These are phyloP conservation scores for Eulithis prunata DNA, from an alignment of 2,888 invertebrate species.

Conservation along the genomic window DNA sequence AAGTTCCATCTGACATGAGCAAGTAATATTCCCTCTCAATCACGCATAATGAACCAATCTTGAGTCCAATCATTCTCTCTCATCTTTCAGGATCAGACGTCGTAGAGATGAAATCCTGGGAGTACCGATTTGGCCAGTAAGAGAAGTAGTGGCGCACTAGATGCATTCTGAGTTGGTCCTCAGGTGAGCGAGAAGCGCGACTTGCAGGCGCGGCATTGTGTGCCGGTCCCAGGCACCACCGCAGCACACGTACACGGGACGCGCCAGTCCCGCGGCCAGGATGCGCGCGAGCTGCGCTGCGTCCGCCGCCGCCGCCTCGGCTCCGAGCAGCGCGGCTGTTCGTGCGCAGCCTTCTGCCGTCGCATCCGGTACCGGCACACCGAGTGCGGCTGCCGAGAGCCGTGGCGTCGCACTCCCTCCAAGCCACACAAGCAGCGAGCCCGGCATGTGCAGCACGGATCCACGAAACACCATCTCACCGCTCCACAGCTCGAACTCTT, in stretches of 20 bases:
- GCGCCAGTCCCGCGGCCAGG: constrained; percentile 47
- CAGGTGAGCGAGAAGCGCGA: constrained; percentile 49
- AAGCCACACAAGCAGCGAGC: constrained; percentile 67
- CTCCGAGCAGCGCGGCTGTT: constrained; percentile 46
- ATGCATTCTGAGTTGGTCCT: neutral
- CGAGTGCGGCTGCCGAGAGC: constrained; percentile 31
- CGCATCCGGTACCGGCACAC: constrained; percentile 30
- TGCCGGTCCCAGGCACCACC: constrained; percentile 51
- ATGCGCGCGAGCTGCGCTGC: constrained; percentile 53
- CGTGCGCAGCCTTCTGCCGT: constrained; percentile 32
- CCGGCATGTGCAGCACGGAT: constrained; percentile 52
- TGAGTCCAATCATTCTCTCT: no score
- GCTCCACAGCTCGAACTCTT: constrained; percentile 29
- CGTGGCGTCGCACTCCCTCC: constrained; percentile 36
- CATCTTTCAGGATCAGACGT: no score
- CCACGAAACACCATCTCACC: constrained; percentile 36
- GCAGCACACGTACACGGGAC: constrained; percentile 51
- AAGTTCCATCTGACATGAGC: no score
- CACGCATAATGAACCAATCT: no score
- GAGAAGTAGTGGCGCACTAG: neutral
- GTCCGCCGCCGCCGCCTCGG: constrained; percentile 44
- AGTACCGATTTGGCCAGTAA: no score
- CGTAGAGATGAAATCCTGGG: no score
- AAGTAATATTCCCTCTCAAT: no score
- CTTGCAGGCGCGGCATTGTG: constrained; percentile 51